Conservation (phyloP, 2,888 invertebrate species). For the Drepana falcataria region DNA sequence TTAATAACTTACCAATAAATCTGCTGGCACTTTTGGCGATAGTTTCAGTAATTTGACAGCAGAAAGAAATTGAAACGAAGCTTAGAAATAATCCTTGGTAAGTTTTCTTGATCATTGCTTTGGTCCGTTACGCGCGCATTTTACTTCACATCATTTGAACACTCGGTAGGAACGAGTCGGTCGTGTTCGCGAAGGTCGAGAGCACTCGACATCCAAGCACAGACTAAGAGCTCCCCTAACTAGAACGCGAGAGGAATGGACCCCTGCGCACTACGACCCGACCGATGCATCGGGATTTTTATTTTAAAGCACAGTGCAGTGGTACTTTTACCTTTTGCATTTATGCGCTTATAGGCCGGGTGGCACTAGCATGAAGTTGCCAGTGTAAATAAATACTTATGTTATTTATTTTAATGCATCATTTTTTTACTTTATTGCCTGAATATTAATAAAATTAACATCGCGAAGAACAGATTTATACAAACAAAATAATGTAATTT, state of each 20-base stretch:
- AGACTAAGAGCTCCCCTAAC: constrained; percentile 46
- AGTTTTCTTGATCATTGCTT: constrained; percentile 67
- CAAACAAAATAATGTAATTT: too few species aligned
- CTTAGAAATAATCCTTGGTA: constrained; percentile 71
- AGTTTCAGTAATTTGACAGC: constrained; percentile 71
- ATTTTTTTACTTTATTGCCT: too few species aligned
- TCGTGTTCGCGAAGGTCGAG: constrained; percentile 51
- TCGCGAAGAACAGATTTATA: too few species aligned
- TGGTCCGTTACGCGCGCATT: constrained; percentile 24
- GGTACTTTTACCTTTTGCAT: constrained; percentile 21
- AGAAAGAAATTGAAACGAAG: constrained; percentile 70
- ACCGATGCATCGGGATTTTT: constrained; percentile 37
- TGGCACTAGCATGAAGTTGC: background rate
- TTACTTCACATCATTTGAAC: constrained; percentile 14
- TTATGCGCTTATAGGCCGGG: background rate
- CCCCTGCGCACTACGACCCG: constrained; percentile 62
- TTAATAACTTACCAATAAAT: constrained; percentile 58
- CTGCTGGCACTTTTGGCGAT: constrained; percentile 71
- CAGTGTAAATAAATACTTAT: background rate
- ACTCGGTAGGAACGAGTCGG: constrained; percentile 29
- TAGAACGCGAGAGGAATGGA: constrained; percentile 40
- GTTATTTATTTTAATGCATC: background rate
- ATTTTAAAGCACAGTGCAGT: constrained; percentile 38
- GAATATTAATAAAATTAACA: too few species aligned
- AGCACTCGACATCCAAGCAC: constrained; percentile 50